Base-by-base conservation (phyloP, 1,140 invertebrate genomes). In the Diachasmimorpha longicaudata region DNA sequence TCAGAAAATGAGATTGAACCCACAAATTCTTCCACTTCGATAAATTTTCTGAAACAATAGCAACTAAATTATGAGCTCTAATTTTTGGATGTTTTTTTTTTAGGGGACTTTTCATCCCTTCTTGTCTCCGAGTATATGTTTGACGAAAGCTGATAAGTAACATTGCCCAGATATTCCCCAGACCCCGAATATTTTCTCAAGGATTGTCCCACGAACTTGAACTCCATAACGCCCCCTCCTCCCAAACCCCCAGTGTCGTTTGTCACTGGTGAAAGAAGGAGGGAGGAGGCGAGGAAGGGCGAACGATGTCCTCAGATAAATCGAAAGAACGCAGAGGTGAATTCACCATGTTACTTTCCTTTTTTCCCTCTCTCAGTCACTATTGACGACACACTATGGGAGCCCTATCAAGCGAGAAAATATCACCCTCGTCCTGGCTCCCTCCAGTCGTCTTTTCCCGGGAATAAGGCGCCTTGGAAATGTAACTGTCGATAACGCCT, bases 401-500 rank as follows among this genome's bases (percentile, higher is more conserved):
- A 16, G 48, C 48, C 48, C 48, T 52, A 52, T 52, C 48, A 52
- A 52, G 48, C 48, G 48, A 52, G 48, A 52, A 52, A 52, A 52
- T 52, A 52, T 52, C 48, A 52, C 48, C 48, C 48, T 52, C 48
- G 48, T 52, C 5, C 6, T 46, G 44, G 11, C 16, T 52, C 48
- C 48, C 48, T 31, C 48, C 48, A 52, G 48, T 52, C 48, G 48
- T 52, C 42, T 19, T 31, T 11, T 13, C 55, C 23, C 5, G n/a
- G 23, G 63, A 36, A 31, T n/a, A 67, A 19, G 42, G 13, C 39
- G 21, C 37, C 36, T 37, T 70, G 68, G 42, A 70, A 70, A 37
- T 44, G 36, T 42, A 70, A 70, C 68, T 70, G 68, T 70, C 68
- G 68, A 70, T 39, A 70, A 39, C 68, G 36, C 63, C 36, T 52